Evolutionary conservation across 2,797 vertebrate genomes (phyloP), one percentile per base, ranked within the genome.

Genomic region (Nyctibius grandis): DNA sequence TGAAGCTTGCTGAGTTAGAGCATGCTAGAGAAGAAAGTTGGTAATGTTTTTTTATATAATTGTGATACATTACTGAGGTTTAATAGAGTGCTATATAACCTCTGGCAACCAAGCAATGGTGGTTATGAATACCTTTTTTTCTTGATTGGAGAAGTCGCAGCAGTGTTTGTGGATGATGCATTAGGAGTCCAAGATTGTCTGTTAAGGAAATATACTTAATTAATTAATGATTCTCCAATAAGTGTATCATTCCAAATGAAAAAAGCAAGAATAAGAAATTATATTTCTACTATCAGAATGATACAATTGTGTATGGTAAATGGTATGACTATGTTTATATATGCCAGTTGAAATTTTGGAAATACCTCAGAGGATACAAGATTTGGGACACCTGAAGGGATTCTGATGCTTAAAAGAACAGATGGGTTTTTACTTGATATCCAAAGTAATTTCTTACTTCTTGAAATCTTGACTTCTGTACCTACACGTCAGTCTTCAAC

Each of bases 41-140:
- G 9, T 76, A 54, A 31, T 20, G 21, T 1, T 53, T 83, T 91
- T 91, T 38, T 2, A 48, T 69, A 20, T 15, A 73, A 38, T 16
- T 72, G 20, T 56, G 40, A 36, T 15, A 42, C 8, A 56, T 76
- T 77, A 61, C 34, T 76, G 77, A 59, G 28, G 16, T n/a, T 69
- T 65, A 61, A 65, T 12, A 33, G 48, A 70, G 13, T 33, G 47
- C 15, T 42, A 2, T 38, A 26, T 19, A 44, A 59, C 40, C 21
- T 63, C 36, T 54, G 44, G 50, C 26, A 90, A 29, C 7, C n/a
- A 93, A 91, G 61, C 7, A 15, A 48, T n/a, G 9, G 8, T 38
- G 21, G 12, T 31, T 54, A 38, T 4, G 5, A 72, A 8, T 97
- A 98, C 98, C 98, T 98, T 93, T 98, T 98, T 73, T 98, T 98